Conservation (phyloP, 2,797 vertebrate genomes). For the Oophaga sylvatica region DNA sequence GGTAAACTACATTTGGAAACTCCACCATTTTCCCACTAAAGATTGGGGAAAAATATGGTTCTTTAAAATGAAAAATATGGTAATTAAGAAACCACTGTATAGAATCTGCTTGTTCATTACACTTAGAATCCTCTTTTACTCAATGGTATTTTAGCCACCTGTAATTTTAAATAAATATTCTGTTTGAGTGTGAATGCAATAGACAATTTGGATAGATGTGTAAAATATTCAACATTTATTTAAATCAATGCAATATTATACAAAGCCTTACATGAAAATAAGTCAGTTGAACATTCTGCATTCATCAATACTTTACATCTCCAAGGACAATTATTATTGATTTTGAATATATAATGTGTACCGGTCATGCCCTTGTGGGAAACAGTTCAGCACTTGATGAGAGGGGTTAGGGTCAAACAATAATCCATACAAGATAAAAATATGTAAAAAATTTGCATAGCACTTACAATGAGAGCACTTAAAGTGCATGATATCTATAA, state of each 20-base stretch:
- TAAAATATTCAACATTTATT: conserved; percentile 8
- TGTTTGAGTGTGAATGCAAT: not conserved
- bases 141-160: not conserved
- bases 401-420: not conserved
- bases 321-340: conserved; percentile 29
- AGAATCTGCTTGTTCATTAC: not conserved
- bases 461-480: not conserved
- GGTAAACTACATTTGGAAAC: too few relatives aligned
- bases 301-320: conserved; percentile 35
- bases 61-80: too few relatives aligned
- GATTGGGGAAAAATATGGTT: too few relatives aligned
- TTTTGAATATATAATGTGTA: conserved; percentile 21
- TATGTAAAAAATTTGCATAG: not conserved
- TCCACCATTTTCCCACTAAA: too few relatives aligned
- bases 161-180: not conserved
- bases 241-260: conserved; percentile 3
- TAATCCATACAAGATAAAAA: not conserved
- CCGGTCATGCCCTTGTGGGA: not conserved
- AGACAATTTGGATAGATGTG: not conserved
- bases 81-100: not conserved
- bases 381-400: conserved; percentile 27
- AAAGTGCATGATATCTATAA: not conserved
- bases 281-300: conserved; percentile 1
- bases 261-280: conserved; percentile 1
- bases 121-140: not conserved